Evolutionary conservation across 2,797 vertebrate species (phyloP).

Genomic region (Parambassis ranga): DNA sequence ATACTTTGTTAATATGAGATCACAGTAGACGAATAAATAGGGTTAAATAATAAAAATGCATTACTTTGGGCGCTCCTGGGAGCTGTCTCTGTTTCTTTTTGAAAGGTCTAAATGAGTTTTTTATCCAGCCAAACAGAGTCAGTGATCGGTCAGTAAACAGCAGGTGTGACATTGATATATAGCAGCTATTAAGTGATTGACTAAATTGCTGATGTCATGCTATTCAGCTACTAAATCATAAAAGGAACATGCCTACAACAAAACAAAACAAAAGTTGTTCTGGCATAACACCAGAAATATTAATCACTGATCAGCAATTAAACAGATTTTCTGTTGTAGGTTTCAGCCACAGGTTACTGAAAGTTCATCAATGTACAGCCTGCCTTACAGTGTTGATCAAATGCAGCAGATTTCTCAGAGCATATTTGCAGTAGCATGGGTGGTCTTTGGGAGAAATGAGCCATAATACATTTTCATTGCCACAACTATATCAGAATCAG

Average conservation of each 20-base stretch:
- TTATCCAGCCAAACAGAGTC: constrained; percentile 14
- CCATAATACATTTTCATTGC: not conserved
- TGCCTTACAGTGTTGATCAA: not conserved
- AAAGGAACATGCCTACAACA: not conserved
- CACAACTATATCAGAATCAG: no score
- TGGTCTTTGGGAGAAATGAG: constrained; percentile 17
- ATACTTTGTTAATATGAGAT: no score
- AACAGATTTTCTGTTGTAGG: not conserved
- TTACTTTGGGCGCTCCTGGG: no score
- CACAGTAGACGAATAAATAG: no score
- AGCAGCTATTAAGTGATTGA: constrained; percentile 14
- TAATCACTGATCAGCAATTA: not conserved
- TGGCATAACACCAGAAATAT: not conserved
- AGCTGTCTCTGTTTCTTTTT: constrained; percentile 1
- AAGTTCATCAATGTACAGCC: not conserved
- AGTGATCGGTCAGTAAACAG: constrained; percentile 30
- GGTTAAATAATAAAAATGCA: no score
- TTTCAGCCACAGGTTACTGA: not conserved
- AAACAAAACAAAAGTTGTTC: not conserved
- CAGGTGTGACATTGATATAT: constrained; percentile 40
- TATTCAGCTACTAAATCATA: not conserved
- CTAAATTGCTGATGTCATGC: constrained; percentile 12
- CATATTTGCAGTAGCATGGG: not conserved
- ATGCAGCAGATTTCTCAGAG: not conserved
- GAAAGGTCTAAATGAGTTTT: constrained; percentile 1